These are phyloP conservation scores for Morone saxatilis DNA, from an alignment of 2,113 vertebrate genomes.

Conservation along the genomic window DNA sequence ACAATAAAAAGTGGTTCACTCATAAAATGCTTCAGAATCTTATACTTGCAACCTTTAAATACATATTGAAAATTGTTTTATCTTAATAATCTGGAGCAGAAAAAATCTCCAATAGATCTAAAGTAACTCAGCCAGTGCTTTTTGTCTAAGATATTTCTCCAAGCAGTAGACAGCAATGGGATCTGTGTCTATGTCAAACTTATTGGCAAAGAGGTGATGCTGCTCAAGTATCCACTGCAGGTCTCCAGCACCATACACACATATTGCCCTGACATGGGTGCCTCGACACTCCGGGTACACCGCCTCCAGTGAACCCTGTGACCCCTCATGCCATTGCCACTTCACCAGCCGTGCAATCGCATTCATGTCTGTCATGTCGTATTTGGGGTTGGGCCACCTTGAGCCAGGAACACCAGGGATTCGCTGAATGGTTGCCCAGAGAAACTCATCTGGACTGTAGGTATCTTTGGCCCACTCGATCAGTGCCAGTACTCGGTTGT, in stretches of 20 bases:
- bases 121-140: slow-evolving; percentile 57
- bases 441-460: slow-evolving; percentile 91
- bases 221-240: slow-evolving; percentile 87
- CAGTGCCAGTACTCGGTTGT: slow-evolving; percentile 77
- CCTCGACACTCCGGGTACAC: slow-evolving; percentile 89
- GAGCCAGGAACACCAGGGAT: slow-evolving; percentile 89
- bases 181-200: slow-evolving; percentile 89
- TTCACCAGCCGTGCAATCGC: slow-evolving; percentile 89
- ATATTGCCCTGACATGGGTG: slow-evolving; percentile 86
- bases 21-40: too few species aligned
- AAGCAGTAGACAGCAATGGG: slow-evolving; percentile 88
- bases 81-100: neutral
- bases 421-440: slow-evolving; percentile 94
- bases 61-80: neutral
- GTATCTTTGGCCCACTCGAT: slow-evolving; percentile 91
- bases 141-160: slow-evolving; percentile 89
- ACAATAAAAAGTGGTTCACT: too few species aligned
- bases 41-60: too few species aligned
- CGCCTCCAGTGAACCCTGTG: slow-evolving; percentile 73
- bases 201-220: slow-evolving; percentile 94
- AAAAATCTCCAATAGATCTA: neutral
- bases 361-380: slow-evolving; percentile 88
- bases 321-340: slow-evolving; percentile 89
- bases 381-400: slow-evolving; percentile 83
- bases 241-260: slow-evolving; percentile 91